Evolutionary conservation across 2,797 vertebrate genomes (phyloP).

Genomic region (Helostoma temminkii): DNA sequence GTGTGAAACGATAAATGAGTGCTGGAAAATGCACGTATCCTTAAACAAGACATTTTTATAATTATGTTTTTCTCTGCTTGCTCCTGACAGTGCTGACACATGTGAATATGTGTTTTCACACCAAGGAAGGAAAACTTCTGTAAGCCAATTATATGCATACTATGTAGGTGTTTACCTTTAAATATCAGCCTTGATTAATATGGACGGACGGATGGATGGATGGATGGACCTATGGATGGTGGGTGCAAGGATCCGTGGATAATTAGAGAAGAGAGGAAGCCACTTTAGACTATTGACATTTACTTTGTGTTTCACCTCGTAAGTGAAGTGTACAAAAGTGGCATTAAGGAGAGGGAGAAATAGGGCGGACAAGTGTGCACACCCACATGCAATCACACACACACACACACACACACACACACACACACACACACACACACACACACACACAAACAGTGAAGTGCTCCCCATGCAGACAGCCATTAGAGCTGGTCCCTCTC

Average conservation of each 20-base stretch:
- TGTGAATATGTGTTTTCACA: constrained; percentile 13
- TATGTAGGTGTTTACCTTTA: constrained; percentile 1
- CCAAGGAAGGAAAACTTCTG: not conserved
- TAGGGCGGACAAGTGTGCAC: constrained; percentile 18
- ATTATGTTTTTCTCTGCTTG: not conserved
- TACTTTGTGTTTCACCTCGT: constrained; percentile 54
- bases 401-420: constrained; percentile 13
- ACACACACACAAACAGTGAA: constrained; percentile 12
- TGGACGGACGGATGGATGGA: constrained; percentile 14
- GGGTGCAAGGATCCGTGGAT: not conserved
- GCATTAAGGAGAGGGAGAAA: constrained; percentile 27
- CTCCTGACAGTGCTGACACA: not conserved
- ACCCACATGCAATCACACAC: constrained; percentile 19
- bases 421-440: constrained; percentile 19
- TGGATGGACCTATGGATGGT: constrained; percentile 11
- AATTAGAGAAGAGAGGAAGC: constrained; percentile 32
- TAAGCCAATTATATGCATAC: not conserved
- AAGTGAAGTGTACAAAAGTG: constrained; percentile 60
- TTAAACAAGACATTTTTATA: constrained; percentile 12
- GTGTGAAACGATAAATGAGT: not conserved
- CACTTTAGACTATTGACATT: constrained; percentile 67
- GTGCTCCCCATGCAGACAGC: too few relatives aligned
- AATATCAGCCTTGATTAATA: not conserved
- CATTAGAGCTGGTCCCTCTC: constrained; percentile 21
- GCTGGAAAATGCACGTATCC: not conserved